Base-by-base conservation (phyloP, 1,140 invertebrate species). In the Heliconius eleuchia region DNA sequence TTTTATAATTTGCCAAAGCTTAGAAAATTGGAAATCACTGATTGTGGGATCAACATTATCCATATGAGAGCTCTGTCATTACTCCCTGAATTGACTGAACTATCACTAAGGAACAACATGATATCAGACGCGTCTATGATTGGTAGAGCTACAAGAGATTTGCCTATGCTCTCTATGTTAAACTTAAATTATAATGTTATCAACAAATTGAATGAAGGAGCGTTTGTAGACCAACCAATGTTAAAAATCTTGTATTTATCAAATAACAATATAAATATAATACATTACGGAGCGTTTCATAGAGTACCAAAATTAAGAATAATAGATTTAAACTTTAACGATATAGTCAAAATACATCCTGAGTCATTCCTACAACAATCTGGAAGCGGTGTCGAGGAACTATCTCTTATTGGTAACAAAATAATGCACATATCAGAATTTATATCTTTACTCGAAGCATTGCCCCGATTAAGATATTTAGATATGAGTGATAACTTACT, bases 251-350 rank as follows among this genome's bases (percentile, higher is more conserved):
- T 98, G 39, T 96, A 96, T 80, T 86, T 98, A 11, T 96, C 97
- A 4, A 95, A 96, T 77, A 98, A 98, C 88, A 93, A 95, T 46
- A 98, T 98, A 19, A 96, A 95, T 9, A 96, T 97, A 84, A 95
- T 98, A 71, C 96, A 96, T 80, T 96, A 96, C 81, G 97, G 97
- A 7, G 96, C 97, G 9, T 98, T 98, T 86, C 96, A 98, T 86
- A 95, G 97, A 83, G 95, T 98, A 1, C 97, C 97, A 0, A 94
- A 95, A 42, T 91, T 98, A 66, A 96, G 96, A 84, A 96, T 96
- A 1, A 91, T 98, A 2, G 97, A 98, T 87, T 92, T 98, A 76
- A 97, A 97, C 89, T 96, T 97, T 78, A 98, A 98, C 91, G 92
- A 95, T 23, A 96, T 98, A n/a, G 95, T 96, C 34, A 95, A 96